Evolutionary conservation across 30 jellyfish, hydroid and myxozoan species (phyloP), one percentile per base, ranked within the genome.

Genomic region (Pelagia noctiluca): DNA sequence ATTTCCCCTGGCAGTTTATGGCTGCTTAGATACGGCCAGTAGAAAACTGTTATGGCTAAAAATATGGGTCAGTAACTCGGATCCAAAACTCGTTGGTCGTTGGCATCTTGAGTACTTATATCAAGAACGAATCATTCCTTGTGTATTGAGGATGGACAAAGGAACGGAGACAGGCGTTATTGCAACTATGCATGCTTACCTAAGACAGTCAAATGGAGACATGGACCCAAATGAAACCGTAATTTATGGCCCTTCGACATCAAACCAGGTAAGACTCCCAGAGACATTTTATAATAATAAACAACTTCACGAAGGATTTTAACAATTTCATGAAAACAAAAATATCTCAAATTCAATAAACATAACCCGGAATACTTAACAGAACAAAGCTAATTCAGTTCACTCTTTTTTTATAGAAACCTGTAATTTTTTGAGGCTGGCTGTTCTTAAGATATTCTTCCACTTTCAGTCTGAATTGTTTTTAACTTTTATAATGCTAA

Each of bases 1-100:
- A 30, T 77, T 77, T 35, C 89, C 89, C 19, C 16, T 77, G n/a
- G 89, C 89, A 34, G 34, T 77, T 52, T 77, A 77, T 77, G 89
- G 89, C 16, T 77, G 67, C 75, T 8, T 75, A 7, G 87, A 75
- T 75, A 75, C 87, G 23, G 78, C 80, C 10, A 75, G 87, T 26
- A 21, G 87, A 37, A 71, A 77, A 42, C 64, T 77, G 36, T 36
- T 77, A 12, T 77, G 89, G 89, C n/a, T 52, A 7, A 77, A 77
- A 32, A 67, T 77, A 26, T 77, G 89, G 89, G 35, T 8, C 22
- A 60, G 89, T 66, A 77, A 77, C 82, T 53, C 82, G 26, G 75
- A 74, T 74, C 86, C 78, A 7, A 30, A 74, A 47, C 50, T 42
- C 10, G 50, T 74, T 42, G 89, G 89, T 29, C 67, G 89, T 10